A percentile compares a stretch with the other conserved stretches of the same genome.
These are phyloP conservation scores for Hypomecis atomaria DNA, from an alignment of 2,888 invertebrate genomes.

Conservation along the genomic window DNA sequence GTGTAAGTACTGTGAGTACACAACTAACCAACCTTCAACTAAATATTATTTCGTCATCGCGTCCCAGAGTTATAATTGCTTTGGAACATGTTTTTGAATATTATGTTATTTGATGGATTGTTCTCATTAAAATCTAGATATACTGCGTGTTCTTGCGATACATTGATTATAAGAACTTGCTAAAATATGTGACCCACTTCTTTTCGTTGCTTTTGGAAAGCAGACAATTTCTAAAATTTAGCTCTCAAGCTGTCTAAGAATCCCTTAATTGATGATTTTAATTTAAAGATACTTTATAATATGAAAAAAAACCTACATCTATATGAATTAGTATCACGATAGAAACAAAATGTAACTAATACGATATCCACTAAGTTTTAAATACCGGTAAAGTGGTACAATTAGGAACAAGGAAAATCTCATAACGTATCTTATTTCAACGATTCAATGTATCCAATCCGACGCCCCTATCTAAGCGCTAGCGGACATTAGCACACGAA, in stretches of 20 bases:
- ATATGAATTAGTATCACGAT: neutral
- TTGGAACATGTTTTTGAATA: neutral
- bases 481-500: conserved; percentile 52
- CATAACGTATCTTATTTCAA: conserved; percentile 32
- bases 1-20: neutral
- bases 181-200: too few relatives aligned
- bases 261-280: too few relatives aligned
- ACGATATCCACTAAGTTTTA: conserved; percentile 11
- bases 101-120: neutral
- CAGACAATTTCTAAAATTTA: too few relatives aligned
- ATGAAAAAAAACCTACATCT: too few relatives aligned
- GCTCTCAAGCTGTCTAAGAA: too few relatives aligned
- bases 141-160: too few relatives aligned
- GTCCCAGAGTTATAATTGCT: neutral
- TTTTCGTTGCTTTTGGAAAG: too few relatives aligned
- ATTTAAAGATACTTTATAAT: too few relatives aligned
- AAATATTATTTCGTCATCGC: conserved; percentile 4
- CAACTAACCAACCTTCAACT: conserved; percentile 7
- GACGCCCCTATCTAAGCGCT: conserved; percentile 24
- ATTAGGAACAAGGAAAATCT: conserved; percentile 28
- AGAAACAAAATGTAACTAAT: neutral
- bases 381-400: conserved; percentile 24
- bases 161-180: too few relatives aligned
- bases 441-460: conserved; percentile 22
- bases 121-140: neutral